Conservation (phyloP, 2,797 vertebrate genomes). For the Brachymystax lenok region DNA sequence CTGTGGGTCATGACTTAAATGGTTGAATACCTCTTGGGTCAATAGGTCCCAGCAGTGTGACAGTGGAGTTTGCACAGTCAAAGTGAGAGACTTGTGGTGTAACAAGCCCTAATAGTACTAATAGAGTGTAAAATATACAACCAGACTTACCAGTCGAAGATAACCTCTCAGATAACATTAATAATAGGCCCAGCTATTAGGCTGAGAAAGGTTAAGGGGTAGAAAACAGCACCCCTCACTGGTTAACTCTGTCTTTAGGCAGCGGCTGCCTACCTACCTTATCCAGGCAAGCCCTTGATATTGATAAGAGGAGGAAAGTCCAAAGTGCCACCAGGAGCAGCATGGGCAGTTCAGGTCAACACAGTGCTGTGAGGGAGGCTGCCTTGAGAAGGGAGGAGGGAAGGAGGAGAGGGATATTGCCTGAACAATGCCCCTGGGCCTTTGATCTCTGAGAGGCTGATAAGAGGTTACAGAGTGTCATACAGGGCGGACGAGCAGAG, state of each 20-base stretch:
- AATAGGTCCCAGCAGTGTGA: neutral
- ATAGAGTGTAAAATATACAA: slow-evolving; percentile 32
- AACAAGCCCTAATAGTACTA: slow-evolving; percentile 30
- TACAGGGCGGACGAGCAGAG: slow-evolving; percentile 77
- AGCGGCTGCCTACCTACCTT: slow-evolving; percentile 60
- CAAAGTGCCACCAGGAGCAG: slow-evolving; percentile 63
- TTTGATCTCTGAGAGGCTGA: slow-evolving; percentile 77
- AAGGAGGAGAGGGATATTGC: slow-evolving; percentile 74
- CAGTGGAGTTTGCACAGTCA: slow-evolving; percentile 9
- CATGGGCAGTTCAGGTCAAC: slow-evolving; percentile 68
- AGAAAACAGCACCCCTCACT: slow-evolving; percentile 64
- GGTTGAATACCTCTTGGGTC: neutral
- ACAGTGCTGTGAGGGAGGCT: slow-evolving; percentile 65
- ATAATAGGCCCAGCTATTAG: slow-evolving; percentile 18
- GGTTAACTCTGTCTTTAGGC: slow-evolving; percentile 57
- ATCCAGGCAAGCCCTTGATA: slow-evolving; percentile 58
- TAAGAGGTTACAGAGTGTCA: slow-evolving; percentile 77
- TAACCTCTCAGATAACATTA: slow-evolving; percentile 58
- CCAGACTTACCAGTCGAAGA: slow-evolving; percentile 47
- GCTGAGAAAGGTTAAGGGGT: slow-evolving; percentile 56
- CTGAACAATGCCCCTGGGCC: slow-evolving; percentile 72
- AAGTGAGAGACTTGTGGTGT: slow-evolving; percentile 27
- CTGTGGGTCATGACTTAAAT: neutral
- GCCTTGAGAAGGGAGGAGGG: slow-evolving; percentile 60
- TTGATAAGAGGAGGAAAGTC: slow-evolving; percentile 79